Conservation (phyloP, 2,797 vertebrate genomes). For the Neosilurus hyrtlii region DNA sequence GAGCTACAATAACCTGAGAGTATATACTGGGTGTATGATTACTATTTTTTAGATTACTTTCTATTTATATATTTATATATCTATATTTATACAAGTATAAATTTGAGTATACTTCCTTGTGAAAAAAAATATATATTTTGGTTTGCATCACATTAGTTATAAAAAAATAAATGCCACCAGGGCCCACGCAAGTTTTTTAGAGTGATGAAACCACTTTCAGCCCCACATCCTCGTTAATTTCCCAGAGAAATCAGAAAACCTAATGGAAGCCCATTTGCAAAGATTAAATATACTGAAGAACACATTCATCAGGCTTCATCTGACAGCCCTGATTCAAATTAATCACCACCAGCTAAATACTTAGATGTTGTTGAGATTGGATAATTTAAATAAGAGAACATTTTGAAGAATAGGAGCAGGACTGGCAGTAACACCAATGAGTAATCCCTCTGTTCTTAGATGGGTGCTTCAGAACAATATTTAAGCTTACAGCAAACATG, state of each 20-base stretch:
- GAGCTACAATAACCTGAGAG: background rate
- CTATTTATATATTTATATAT: background rate
- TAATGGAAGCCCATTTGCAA: constrained; percentile 18
- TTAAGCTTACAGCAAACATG: constrained; percentile 17
- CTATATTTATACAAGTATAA: background rate
- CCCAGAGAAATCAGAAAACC: constrained; percentile 24
- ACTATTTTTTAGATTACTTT: background rate
- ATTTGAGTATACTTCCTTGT: background rate
- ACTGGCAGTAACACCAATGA: background rate
- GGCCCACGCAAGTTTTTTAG: constrained; percentile 31
- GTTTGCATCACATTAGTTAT: constrained; percentile 26
- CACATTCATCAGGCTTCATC: constrained; percentile 28
- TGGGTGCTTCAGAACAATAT: background rate
- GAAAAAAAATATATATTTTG: background rate
- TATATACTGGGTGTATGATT: background rate
- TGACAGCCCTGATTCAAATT: constrained; percentile 29
- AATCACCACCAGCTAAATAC: constrained; percentile 27
- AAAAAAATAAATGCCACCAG: constrained; percentile 13
- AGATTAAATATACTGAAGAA: constrained; percentile 11
- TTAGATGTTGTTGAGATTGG: constrained; percentile 24
- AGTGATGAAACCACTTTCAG: constrained; percentile 40
- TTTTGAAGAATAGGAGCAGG: background rate
- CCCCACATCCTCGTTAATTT: constrained; percentile 15
- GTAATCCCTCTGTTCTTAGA: constrained; percentile 11
- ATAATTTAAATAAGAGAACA: constrained; percentile 7